Evolutionary conservation across 1,140 invertebrate genomes (phyloP).

Genomic region (Popillia japonica): DNA sequence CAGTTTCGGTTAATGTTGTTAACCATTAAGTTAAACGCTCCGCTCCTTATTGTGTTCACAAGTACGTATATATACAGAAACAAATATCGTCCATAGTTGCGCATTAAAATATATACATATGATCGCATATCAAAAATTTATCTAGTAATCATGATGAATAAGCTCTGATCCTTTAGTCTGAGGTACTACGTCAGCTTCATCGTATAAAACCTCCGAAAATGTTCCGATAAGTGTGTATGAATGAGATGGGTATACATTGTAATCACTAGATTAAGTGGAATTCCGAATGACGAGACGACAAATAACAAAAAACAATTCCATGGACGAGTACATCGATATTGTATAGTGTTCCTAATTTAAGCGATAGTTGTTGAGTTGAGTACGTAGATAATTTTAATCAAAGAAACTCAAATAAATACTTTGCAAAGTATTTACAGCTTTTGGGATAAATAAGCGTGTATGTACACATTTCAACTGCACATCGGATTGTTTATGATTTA

Average conservation of each 20-base stretch:
- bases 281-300: neutral
- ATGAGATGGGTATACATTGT: neutral
- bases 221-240: neutral
- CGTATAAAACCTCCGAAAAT: neutral
- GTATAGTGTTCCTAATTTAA: no score
- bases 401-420: no score
- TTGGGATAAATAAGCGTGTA: no score
- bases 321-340: no score
- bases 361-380: no score
- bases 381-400: no score
- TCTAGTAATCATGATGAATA: neutral
- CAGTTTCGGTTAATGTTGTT: slow-evolving; percentile 20
- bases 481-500: no score
- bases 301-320: neutral
- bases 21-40: slow-evolving; percentile 20
- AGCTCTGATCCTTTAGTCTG: neutral
- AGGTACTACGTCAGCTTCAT: neutral
- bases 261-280: slow-evolving; percentile 3
- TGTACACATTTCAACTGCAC: no score
- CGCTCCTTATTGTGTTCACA: neutral
- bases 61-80: neutral
- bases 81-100: neutral
- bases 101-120: neutral
- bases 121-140: neutral
- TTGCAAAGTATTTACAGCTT: no score